Evolutionary conservation across 2,113 vertebrate species (phyloP).

Genomic region (Spea bombifrons): DNA sequence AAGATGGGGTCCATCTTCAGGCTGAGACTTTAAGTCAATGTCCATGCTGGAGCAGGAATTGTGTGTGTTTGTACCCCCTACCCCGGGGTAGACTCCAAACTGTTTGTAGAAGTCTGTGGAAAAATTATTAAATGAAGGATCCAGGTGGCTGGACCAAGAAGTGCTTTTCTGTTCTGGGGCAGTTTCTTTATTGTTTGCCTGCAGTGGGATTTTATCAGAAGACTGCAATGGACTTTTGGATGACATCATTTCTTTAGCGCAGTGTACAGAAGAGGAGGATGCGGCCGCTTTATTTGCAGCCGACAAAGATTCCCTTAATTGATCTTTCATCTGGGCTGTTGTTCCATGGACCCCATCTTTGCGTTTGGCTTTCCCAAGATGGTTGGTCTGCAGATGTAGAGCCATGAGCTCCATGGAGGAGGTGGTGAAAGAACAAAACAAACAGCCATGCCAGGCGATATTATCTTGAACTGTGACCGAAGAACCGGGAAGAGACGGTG

Average conservation of each 20-base stretch:
- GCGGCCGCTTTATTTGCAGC: slow-evolving; percentile 63
- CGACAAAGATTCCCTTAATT: slow-evolving; percentile 63
- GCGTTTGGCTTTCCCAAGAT: slow-evolving; percentile 82
- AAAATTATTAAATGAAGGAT: slow-evolving; percentile 76
- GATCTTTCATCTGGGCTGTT: slow-evolving; percentile 71
- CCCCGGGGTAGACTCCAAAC: slow-evolving; percentile 79
- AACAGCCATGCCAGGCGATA: slow-evolving; percentile 91
- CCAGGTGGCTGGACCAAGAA: slow-evolving; percentile 81
- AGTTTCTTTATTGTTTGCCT: slow-evolving; percentile 66
- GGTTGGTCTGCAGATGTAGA: slow-evolving; percentile 94
- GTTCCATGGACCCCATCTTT: slow-evolving; percentile 64
- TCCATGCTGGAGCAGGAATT: slow-evolving; percentile 68
- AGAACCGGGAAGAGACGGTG: slow-evolving; percentile 82
- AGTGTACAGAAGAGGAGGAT: slow-evolving; percentile 58
- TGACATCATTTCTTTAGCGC: slow-evolving; percentile 67
- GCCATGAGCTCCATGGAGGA: slow-evolving; percentile 95
- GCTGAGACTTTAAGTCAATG: slow-evolving; percentile 63
- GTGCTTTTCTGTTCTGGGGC: slow-evolving; percentile 72
- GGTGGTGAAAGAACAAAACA: slow-evolving; percentile 95
- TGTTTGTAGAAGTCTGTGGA: slow-evolving; percentile 92
- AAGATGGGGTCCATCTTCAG: slow-evolving; percentile 68
- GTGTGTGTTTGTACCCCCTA: slow-evolving; percentile 65
- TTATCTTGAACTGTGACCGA: slow-evolving; percentile 92
- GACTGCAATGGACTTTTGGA: slow-evolving; percentile 62
- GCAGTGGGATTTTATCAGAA: slow-evolving; percentile 66